Evolutionary conservation across 2,797 vertebrate species (phyloP).

Genomic region (Pogonophryne albipinna): DNA sequence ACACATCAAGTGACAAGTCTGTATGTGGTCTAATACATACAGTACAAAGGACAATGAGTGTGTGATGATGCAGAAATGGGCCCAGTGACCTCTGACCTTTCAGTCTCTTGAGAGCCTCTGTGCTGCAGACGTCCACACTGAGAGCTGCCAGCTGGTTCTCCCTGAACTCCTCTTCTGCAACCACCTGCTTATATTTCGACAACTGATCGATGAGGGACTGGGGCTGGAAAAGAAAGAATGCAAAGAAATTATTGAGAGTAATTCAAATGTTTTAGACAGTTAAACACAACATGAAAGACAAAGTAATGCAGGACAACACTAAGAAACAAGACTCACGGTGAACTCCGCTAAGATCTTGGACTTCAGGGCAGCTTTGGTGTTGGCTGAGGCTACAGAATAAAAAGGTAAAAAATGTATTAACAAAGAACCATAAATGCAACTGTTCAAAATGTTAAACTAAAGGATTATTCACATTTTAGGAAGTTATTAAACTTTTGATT

Average conservation of each 20-base stretch:
- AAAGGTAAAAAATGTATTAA: not conserved
- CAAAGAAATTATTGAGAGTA: constrained; percentile 4
- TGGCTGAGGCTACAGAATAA: constrained; percentile 80
- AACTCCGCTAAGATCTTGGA: constrained; percentile 99
- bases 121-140: constrained; percentile 94
- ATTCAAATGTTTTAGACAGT: not conserved
- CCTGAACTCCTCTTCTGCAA: constrained; percentile 92
- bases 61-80: constrained; percentile 24
- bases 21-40: not conserved
- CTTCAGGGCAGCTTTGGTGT: constrained; percentile 93
- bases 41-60: not conserved
- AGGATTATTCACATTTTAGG: no score
- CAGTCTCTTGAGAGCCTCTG: constrained; percentile 94
- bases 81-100: constrained; percentile 87
- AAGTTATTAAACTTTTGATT: constrained; percentile 4
- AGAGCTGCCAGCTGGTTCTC: constrained; percentile 95
- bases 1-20: not conserved
- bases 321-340: constrained; percentile 85
- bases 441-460: not conserved
- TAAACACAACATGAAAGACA: not conserved
- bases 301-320: not conserved
- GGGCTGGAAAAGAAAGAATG: constrained; percentile 81
- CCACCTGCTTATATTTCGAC: constrained; percentile 84
- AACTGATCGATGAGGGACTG: constrained; percentile 92
- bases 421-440: not conserved